These are phyloP conservation scores for Macropodus opercularis DNA, from an alignment of 2,797 vertebrate genomes.

Conservation along the genomic window DNA sequence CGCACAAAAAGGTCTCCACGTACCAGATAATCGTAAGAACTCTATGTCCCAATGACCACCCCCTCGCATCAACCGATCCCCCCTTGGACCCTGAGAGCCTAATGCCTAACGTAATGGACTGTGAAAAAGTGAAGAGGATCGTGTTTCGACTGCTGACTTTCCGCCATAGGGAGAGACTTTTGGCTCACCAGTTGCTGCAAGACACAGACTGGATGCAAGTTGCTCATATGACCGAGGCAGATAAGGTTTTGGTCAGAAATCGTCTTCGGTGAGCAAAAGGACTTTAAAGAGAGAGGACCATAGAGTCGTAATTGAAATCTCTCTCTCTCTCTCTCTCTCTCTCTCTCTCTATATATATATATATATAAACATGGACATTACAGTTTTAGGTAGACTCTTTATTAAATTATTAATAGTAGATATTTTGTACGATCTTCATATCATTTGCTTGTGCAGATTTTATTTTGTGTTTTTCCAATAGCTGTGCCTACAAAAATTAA, in stretches of 20 bases:
- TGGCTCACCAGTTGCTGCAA: not conserved
- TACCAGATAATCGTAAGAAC: not conserved
- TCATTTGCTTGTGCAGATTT: no score
- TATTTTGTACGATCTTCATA: no score
- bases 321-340: no score
- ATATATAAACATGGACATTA: no score
- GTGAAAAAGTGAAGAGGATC: not conserved
- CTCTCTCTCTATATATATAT: no score
- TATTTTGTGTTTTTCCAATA: no score
- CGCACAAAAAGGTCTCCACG: fast-evolving
- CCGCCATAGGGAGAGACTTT: not conserved
- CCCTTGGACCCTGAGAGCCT: not conserved
- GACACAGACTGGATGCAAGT: not conserved
- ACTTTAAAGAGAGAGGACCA: no score
- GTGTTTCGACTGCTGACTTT: not conserved
- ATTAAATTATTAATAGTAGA: no score
- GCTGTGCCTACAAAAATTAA: no score
- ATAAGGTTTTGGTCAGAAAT: not conserved
- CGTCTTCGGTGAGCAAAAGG: no score
- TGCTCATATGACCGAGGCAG: not conserved
- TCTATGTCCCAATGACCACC: not conserved
- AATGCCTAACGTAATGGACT: not conserved
- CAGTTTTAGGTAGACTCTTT: no score
- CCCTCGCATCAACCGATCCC: not conserved
- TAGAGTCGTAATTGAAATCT: no score